A percentile compares a stretch with the other conserved stretches of the same genome.
These are phyloP conservation scores for Dendrolimus punctatus DNA, from an alignment of 1,140 invertebrate genomes.

Conservation along the genomic window DNA sequence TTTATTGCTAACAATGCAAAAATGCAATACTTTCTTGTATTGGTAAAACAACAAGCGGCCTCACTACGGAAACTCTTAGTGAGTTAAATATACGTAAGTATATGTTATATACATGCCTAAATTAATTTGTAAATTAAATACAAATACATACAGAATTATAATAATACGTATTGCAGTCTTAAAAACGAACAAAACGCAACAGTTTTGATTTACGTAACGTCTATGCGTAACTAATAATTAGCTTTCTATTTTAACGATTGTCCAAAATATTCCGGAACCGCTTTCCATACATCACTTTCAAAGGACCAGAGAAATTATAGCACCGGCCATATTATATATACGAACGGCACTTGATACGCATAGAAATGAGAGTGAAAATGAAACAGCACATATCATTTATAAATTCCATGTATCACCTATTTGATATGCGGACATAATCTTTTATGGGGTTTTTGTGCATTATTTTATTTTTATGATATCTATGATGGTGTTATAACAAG, in stretches of 20 bases:
- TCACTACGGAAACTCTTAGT: too few species aligned
- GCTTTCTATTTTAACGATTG: constrained; percentile 65
- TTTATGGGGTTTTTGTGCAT: constrained; percentile 10
- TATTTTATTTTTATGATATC: too few species aligned
- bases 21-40: too few species aligned
- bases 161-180: too few species aligned
- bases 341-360: constrained; percentile 29
- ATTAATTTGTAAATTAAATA: too few species aligned
- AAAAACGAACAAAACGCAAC: too few species aligned
- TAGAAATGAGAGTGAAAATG: constrained; percentile 55
- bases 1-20: too few species aligned
- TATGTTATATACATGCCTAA: too few species aligned
- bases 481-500: too few species aligned
- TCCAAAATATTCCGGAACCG: constrained; percentile 59
- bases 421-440: constrained; percentile 18
- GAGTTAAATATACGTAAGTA: too few species aligned
- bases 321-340: constrained; percentile 36
- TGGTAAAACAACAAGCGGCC: too few species aligned
- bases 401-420: constrained; percentile 2
- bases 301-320: constrained; percentile 67
- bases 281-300: constrained; percentile 63
- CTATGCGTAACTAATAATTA: constrained; percentile 31
- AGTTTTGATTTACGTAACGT: constrained; percentile 10
- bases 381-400: constrained; percentile 35
- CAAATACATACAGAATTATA: too few species aligned